Percentiles rank a stretch among this genome's conserved stretches.
These are phyloP conservation scores for Channallabes apus DNA, from an alignment of 2,797 vertebrate genomes.

Conservation along the genomic window DNA sequence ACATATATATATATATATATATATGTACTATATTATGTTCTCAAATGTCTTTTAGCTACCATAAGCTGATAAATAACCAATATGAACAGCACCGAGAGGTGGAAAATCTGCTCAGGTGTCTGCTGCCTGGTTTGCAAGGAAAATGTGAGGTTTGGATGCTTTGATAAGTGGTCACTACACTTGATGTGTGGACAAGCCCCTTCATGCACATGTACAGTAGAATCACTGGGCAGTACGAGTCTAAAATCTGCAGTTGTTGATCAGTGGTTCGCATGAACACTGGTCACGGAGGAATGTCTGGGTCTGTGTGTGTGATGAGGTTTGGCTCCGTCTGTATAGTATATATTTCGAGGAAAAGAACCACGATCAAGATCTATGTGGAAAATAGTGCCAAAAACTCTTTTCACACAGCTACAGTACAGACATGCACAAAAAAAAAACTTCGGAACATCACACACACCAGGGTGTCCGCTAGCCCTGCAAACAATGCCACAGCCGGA, in stretches of 20 bases:
- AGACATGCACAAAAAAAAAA: background rate
- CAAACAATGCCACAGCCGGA: slow-evolving; percentile 66
- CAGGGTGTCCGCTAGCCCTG: slow-evolving; percentile 20
- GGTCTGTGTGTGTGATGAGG: background rate
- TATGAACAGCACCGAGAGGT: background rate
- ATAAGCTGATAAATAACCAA: background rate
- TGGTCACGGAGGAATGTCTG: background rate
- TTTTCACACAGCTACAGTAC: background rate
- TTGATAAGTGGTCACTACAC: background rate
- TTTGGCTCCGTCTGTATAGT: background rate
- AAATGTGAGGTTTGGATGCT: slow-evolving; percentile 57
- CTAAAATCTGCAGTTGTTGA: background rate
- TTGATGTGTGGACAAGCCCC: background rate
- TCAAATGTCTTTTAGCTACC: background rate
- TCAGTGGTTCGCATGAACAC: background rate
- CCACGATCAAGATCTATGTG: background rate
- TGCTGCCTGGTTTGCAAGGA: slow-evolving; percentile 64
- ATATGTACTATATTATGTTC: no score
- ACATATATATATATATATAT: no score
- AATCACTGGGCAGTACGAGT: background rate
- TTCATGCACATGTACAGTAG: background rate
- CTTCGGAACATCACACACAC: slow-evolving; percentile 12
- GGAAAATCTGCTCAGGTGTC: slow-evolving; percentile 39
- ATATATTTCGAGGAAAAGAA: slow-evolving; percentile 1
- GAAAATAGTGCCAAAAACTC: background rate